Evolutionary conservation across 2,113 vertebrate genomes (phyloP).

Genomic region (Nothobranchius furzeri): DNA sequence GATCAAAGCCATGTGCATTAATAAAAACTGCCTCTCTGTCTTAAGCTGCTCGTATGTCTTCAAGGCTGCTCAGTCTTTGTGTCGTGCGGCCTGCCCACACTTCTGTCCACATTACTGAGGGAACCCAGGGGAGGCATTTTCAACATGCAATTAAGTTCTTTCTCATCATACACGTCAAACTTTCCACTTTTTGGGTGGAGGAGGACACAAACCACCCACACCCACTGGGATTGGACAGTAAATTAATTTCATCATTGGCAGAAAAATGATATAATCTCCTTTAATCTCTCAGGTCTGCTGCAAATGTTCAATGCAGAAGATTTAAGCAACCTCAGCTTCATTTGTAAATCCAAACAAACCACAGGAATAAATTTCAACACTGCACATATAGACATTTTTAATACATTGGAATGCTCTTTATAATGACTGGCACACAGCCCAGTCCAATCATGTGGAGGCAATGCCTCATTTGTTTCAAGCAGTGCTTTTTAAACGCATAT

Average conservation of each 20-base stretch:
- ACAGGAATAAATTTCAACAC: constrained; percentile 4
- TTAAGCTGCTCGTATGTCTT: constrained; percentile 7
- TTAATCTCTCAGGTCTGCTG: constrained; percentile 21
- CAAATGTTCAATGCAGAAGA: background rate
- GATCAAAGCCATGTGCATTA: constrained; percentile 1
- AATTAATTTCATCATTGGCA: background rate
- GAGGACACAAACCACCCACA: background rate
- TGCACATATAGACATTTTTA: background rate
- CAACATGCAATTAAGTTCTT: constrained; percentile 14
- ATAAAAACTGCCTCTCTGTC: background rate
- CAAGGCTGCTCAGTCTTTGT: background rate
- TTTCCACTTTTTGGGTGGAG: background rate
- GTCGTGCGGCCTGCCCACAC: constrained; percentile 1
- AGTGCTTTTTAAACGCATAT: background rate
- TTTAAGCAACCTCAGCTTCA: background rate
- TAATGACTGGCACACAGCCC: too few species aligned
- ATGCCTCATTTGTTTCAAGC: too few species aligned
- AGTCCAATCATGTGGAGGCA: too few species aligned
- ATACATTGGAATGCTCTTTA: background rate
- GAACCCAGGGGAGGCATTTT: constrained; percentile 9
- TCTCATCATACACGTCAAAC: background rate
- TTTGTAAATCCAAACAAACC: constrained; percentile 4
- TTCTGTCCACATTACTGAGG: constrained; percentile 6
- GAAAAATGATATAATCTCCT: constrained; percentile 7
- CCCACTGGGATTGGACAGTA: constrained; percentile 3